A percentile compares a stretch with the other conserved stretches of the same genome.
Conservation (phyloP, 2,113 vertebrate genomes). For the Carettochelys insculpta region DNA sequence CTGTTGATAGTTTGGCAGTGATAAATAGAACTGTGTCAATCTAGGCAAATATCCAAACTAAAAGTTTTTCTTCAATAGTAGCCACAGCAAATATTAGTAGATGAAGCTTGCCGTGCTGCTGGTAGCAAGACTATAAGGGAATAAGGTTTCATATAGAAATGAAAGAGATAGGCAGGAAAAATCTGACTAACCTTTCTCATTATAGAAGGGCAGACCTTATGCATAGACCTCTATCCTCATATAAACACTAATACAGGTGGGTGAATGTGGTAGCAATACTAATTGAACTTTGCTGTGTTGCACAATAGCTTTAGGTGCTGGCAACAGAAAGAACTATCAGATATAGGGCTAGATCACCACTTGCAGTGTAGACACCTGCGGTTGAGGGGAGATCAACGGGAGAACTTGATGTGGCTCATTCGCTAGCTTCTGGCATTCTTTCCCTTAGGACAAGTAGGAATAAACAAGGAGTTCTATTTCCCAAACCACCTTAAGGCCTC, state of each 20-base stretch:
- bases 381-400: background rate
- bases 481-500: background rate
- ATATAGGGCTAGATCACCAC: background rate
- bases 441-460: background rate
- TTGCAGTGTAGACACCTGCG: background rate
- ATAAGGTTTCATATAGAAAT: background rate
- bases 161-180: background rate
- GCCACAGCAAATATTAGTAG: too few relatives aligned
- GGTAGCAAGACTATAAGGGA: background rate
- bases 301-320: background rate
- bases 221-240: background rate
- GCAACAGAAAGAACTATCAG: background rate
- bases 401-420: background rate
- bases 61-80: too few relatives aligned
- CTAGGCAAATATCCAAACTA: background rate
- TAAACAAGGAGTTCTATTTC: background rate
- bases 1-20: background rate
- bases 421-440: fast-evolving
- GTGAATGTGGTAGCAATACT: background rate
- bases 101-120: background rate
- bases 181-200: background rate
- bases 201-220: background rate
- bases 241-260: background rate
- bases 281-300: background rate
- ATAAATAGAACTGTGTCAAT: background rate